phyloP scores from a whole-genome alignment of 2,113 vertebrate species.

The Geothlypis trichas region DNA sequence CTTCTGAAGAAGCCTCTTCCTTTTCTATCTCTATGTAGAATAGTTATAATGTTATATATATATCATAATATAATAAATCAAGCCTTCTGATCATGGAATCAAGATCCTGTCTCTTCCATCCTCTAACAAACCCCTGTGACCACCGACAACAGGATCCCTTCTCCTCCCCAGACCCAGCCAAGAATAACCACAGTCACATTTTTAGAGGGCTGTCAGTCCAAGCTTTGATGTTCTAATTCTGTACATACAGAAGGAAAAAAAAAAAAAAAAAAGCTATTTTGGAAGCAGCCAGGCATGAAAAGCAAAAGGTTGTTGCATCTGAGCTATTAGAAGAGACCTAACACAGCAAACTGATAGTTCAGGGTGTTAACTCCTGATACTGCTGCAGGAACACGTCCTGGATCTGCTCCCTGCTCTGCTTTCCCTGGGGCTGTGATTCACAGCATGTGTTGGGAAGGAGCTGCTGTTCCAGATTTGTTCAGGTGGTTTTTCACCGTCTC shows the following conservation, averaged over 20 bases:
- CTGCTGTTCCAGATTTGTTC: not conserved
- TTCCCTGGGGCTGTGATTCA: not conserved
- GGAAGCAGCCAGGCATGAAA: conserved; percentile 9
- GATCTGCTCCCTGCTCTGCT: not conserved
- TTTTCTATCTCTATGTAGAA: too few species aligned
- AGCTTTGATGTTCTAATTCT: conserved; percentile 28
- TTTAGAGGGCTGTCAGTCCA: not conserved
- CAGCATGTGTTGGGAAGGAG: not conserved
- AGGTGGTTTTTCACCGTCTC: not conserved
- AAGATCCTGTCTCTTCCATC: too few species aligned
- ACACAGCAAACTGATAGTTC: not conserved
- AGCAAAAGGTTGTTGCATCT: not conserved
- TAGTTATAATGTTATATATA: too few species aligned
- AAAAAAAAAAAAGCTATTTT: not conserved
- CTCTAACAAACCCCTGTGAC: too few species aligned
- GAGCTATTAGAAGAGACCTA: not conserved
- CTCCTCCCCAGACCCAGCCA: not conserved
- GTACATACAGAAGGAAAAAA: not conserved
- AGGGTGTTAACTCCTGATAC: not conserved
- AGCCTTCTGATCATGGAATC: too few species aligned
- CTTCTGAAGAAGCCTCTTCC: too few species aligned
- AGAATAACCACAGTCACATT: not conserved
- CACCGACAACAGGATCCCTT: not conserved
- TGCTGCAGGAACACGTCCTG: not conserved
- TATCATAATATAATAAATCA: too few species aligned